Evolutionary conservation across 2,888 invertebrate genomes (phyloP).

Genomic region (Steinernema scapterisci): DNA sequence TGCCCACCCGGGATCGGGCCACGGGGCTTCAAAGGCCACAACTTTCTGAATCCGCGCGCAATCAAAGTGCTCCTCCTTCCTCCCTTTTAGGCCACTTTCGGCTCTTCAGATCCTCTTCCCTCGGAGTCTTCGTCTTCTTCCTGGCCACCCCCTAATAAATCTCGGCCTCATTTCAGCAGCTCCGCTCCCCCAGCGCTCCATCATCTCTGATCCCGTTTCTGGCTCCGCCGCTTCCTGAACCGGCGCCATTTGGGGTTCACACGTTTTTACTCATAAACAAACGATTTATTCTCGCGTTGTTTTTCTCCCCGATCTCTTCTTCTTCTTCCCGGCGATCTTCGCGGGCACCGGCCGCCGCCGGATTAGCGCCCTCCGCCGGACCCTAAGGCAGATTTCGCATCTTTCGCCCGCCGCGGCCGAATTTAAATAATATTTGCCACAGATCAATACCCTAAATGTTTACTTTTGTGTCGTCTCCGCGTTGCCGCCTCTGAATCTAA

Average conservation of each 20-base stretch:
- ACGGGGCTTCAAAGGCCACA: slow-evolving; percentile 3
- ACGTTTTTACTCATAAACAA: neutral
- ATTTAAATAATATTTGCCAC: slow-evolving; percentile 27
- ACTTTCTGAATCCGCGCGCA: slow-evolving; percentile 9
- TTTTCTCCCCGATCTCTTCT: neutral
- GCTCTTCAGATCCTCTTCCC: too few species aligned
- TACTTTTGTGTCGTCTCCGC: slow-evolving; percentile 10
- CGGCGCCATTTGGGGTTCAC: neutral
- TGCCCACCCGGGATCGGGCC: neutral
- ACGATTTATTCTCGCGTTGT: slow-evolving; percentile 1
- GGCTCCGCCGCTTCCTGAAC: neutral
- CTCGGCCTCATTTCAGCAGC: neutral
- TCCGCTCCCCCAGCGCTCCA: neutral
- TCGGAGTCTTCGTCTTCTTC: neutral
- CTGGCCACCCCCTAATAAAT: neutral
- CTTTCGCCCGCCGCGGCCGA: slow-evolving; percentile 7
- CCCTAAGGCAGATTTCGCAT: slow-evolving; percentile 13
- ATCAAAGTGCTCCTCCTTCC: slow-evolving; percentile 7
- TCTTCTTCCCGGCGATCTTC: slow-evolving; percentile 4
- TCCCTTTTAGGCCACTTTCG: neutral
- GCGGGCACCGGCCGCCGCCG: slow-evolving; percentile 8
- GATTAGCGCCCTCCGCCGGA: slow-evolving; percentile 2
- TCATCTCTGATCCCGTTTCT: slow-evolving; percentile 26
- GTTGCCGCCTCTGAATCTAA: slow-evolving; percentile 7
- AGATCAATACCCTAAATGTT: slow-evolving; percentile 5